phyloP scores from a whole-genome alignment of 2,888 invertebrate species.

The Melanchra persicariae region DNA sequence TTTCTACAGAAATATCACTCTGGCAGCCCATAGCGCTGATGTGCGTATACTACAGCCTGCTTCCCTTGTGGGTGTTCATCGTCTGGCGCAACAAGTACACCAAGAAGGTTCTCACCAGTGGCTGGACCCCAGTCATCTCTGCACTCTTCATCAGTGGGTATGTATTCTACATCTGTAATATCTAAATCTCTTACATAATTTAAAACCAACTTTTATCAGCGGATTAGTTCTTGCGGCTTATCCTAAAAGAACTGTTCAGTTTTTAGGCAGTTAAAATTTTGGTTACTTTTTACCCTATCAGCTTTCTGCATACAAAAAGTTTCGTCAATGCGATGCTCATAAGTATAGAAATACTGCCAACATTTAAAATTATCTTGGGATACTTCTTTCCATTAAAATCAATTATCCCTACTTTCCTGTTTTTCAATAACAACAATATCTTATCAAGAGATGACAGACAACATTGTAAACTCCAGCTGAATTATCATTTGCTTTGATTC shows the following conservation, averaged over 20 bases:
- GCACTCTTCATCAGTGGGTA: conserved; percentile 99
- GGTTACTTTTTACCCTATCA: too few relatives aligned
- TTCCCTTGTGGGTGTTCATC: conserved; percentile 96
- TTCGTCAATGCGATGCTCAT: too few relatives aligned
- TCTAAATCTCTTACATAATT: too few relatives aligned
- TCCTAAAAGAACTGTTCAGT: too few relatives aligned
- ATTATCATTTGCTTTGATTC: neutral
- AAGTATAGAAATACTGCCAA: too few relatives aligned
- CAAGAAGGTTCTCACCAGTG: conserved; percentile 95
- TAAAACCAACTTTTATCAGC: too few relatives aligned
- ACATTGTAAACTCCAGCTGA: neutral
- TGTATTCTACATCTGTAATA: conserved; percentile 73
- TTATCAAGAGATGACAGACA: neutral
- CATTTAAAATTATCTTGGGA: too few relatives aligned
- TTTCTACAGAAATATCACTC: conserved; percentile 90
- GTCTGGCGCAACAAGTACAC: conserved; percentile 97
- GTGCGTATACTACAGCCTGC: conserved; percentile 92
- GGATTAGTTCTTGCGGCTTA: too few relatives aligned
- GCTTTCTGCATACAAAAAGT: too few relatives aligned
- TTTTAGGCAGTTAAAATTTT: too few relatives aligned
- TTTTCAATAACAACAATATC: neutral
- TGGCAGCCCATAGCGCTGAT: conserved; percentile 95
- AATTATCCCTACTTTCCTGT: too few relatives aligned
- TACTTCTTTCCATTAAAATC: neutral
- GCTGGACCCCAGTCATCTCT: conserved; percentile 98